Conservation (phyloP, 2,888 invertebrate species). For the Fragum fragum region DNA sequence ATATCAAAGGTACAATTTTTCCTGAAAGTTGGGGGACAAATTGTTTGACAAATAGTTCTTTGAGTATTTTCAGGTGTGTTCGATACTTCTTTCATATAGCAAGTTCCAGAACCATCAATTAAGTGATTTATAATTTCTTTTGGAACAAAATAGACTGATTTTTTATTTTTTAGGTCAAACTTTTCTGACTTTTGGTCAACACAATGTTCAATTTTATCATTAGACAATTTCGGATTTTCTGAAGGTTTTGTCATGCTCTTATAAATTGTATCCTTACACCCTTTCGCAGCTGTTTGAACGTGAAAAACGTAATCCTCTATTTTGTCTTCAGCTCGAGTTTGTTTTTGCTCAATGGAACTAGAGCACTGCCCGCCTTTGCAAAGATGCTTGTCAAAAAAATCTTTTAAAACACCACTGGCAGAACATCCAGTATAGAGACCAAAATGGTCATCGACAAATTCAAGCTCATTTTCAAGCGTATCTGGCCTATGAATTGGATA, state of each 20-base stretch:
- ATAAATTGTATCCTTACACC: no score
- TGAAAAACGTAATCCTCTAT: not conserved
- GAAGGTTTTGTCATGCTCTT: no score
- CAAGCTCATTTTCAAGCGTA: not conserved
- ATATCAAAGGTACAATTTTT: slow-evolving; percentile 36
- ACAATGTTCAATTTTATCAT: no score
- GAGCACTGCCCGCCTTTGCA: not conserved
- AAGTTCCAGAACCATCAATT: no score
- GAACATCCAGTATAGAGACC: slow-evolving; percentile 47
- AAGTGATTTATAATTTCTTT: no score
- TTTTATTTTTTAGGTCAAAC: no score
- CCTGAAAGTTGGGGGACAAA: slow-evolving; percentile 20
- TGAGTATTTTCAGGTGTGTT: not conserved
- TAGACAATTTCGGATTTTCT: no score
- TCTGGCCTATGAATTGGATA: not conserved
- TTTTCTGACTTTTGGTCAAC: no score
- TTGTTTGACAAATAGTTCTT: not conserved
- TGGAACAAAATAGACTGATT: no score
- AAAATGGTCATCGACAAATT: slow-evolving; percentile 55
- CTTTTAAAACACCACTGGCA: slow-evolving; percentile 38
- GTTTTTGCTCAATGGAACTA: not conserved
- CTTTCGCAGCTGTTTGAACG: not conserved
- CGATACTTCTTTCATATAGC: no score
- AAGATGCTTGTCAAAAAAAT: not conserved
- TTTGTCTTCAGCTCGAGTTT: not conserved